Percentiles rank a stretch among this genome's conserved stretches.
These are phyloP conservation scores for Aleiodes testaceus DNA, from an alignment of 2,888 invertebrate species.

Conservation along the genomic window DNA sequence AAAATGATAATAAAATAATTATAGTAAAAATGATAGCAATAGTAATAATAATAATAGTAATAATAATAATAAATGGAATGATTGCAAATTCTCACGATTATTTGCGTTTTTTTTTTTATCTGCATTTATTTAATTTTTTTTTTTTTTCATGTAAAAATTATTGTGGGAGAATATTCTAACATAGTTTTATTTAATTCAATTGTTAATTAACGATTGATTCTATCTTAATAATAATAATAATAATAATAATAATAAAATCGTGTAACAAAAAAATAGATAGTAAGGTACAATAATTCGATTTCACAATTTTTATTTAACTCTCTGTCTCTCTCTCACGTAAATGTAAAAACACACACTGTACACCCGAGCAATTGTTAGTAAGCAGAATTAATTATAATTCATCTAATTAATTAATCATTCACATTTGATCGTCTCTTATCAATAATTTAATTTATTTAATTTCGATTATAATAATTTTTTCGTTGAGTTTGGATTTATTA, in stretches of 20 bases:
- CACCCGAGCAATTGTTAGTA: constrained; percentile 48
- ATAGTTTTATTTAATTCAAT: constrained; percentile 18
- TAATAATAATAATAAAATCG: too few species aligned
- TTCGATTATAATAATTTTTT: not conserved
- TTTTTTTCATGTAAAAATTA: not conserved
- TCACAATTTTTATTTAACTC: constrained; percentile 37
- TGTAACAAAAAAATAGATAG: not conserved
- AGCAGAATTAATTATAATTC: constrained; percentile 18
- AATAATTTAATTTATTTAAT: not conserved
- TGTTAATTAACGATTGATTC: constrained; percentile 34
- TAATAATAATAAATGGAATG: not conserved
- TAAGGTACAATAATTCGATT: constrained; percentile 37
- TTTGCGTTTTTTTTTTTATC: not conserved
- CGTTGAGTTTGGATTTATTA: not conserved
- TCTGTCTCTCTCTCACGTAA: too few species aligned
- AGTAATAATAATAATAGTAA: too few species aligned
- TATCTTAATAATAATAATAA: constrained; percentile 6
- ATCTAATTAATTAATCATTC: not conserved
- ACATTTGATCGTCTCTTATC: constrained; percentile 20
- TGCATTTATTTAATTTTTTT: not conserved
- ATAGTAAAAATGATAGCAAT: too few species aligned
- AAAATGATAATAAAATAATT: not conserved
- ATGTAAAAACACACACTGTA: constrained; percentile 40
- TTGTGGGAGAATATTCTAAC: constrained; percentile 4
- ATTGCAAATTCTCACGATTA: not conserved